Base-by-base conservation (phyloP, 2,797 vertebrate species). In the Hafferia zeledoni region DNA sequence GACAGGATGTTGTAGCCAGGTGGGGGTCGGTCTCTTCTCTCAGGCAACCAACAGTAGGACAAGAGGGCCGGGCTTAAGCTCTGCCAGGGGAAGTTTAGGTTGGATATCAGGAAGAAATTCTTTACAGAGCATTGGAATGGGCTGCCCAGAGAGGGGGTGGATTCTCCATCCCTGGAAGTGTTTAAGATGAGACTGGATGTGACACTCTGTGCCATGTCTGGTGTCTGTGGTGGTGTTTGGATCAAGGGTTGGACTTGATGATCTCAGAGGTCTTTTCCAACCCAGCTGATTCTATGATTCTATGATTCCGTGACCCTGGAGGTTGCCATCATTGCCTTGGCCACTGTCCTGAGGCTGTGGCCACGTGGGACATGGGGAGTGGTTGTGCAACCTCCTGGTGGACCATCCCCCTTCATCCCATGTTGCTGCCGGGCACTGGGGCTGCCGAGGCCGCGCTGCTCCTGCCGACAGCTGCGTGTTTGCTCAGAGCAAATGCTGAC, bases 311-410 rank as follows among this genome's bases (percentile, higher is more conserved):
- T 2, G 0, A n/a, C n/a, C 68, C 71, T 43, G 49, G n/a, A 6
- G 1, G 0, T 43, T 7, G 8, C 47, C 71, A 20, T 1, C 72
- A 0, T 35, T 15, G 10, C 16, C 31, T 23, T 8, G 39, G 22
- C 46, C 12, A 0, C 33, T 6, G 18, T 44, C 31, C 80, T 2
- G 4, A 35, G 60, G 12, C 39, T 3, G 61, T 23, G 46, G 70
- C 52, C 35, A 1, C 1, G 0, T 49, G 7, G 6, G 52, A 24
- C 5, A 0, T 3, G 37, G 37, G 28, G 25, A 13, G 18, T 3
- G 24, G 31, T 5, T 31, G 77, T 43, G 87, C 65, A 52, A 3
- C 24, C 65, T 88, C 74, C 30, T 50, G 18, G 30, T 69, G 6
- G 0, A 1, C 35, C 33, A 1, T 25, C 65, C 2, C 3, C 49